Evolutionary conservation across 2,113 vertebrate genomes (phyloP).

Genomic region (Chiloscyllium plagiosum): DNA sequence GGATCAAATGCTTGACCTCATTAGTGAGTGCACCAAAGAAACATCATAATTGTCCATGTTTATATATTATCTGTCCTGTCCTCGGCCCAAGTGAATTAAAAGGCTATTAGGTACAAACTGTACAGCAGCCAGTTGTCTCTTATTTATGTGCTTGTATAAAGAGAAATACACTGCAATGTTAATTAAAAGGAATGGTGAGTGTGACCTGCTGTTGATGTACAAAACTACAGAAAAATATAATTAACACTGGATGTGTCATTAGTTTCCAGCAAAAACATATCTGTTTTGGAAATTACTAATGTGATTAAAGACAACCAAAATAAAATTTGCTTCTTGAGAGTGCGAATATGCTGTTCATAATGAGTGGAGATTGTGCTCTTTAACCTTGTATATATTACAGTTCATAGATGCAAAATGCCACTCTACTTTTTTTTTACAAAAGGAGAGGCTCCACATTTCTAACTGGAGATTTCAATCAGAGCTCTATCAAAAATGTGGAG

Average conservation of each 20-base stretch:
- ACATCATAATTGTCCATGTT: not conserved
- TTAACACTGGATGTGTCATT: not conserved
- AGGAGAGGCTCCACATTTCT: too few relatives aligned
- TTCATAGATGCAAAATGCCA: not conserved
- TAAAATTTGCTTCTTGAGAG: not conserved
- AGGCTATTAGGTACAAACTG: not conserved
- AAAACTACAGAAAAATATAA: not conserved
- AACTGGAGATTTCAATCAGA: too few relatives aligned
- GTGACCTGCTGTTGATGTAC: not conserved
- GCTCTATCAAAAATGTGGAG: too few relatives aligned
- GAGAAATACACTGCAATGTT: not conserved
- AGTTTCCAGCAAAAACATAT: not conserved
- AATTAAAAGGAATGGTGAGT: not conserved
- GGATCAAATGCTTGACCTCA: not conserved
- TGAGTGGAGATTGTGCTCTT: not conserved
- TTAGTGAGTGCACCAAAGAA: not conserved
- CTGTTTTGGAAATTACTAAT: not conserved
- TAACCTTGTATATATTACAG: not conserved
- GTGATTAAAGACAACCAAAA: not conserved
- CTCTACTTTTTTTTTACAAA: too few relatives aligned
- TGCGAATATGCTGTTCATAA: not conserved
- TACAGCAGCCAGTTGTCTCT: not conserved
- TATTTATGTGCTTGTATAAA: constrained; percentile 15
- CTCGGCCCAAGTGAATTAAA: not conserved
- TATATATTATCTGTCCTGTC: not conserved